Base-by-base conservation (phyloP, 2,888 invertebrate genomes). In the Tipula helvola region DNA sequence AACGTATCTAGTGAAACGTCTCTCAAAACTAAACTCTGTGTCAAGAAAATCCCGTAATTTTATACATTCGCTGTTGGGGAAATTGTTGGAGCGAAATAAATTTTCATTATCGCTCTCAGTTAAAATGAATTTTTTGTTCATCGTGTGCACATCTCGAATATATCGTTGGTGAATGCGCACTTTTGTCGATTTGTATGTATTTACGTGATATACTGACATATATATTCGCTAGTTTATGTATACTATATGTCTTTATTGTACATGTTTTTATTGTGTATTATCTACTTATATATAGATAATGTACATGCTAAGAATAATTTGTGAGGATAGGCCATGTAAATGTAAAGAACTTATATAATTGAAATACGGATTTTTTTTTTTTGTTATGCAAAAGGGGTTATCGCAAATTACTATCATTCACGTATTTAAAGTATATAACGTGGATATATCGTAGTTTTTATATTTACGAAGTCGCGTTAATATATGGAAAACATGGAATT, bases 321-420 rank as follows among this genome's bases (percentile, higher is more conserved):
- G 71, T 71, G 71, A 71, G 71, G 71, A 71, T 71, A 71, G 71
- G 71, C 71, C 71, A 71, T 71, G 71, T 71, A 71, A 71, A 71
- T 28, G 28, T 71, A 71, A 71, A 28, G 71, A 71, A 28, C 71
- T 71, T 71, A 71, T 18, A 71, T 71, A 71, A 52, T 71, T 71
- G 28, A 71, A 71, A 28, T 28, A 71, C 10, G 71, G 71, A 52
- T 52, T 16, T 71, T 71, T 57, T n/a, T n/a, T 5, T 57, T 18
- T 16, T 18, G 18, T 18, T 57, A 28, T 28, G 18, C 57, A 7
- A 57, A 57, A 71, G 71, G 12, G 71, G 71, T 71, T 71, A 71
- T 71, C 71, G 71, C 28, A 71, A 57, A 28, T 71, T 71, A 71
- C 71, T 71, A 71, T 71, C 28, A 71, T 71, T 71, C 71, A 71